Base-by-base conservation (phyloP, 2,113 vertebrate species). In the Terrapene triunguis region DNA sequence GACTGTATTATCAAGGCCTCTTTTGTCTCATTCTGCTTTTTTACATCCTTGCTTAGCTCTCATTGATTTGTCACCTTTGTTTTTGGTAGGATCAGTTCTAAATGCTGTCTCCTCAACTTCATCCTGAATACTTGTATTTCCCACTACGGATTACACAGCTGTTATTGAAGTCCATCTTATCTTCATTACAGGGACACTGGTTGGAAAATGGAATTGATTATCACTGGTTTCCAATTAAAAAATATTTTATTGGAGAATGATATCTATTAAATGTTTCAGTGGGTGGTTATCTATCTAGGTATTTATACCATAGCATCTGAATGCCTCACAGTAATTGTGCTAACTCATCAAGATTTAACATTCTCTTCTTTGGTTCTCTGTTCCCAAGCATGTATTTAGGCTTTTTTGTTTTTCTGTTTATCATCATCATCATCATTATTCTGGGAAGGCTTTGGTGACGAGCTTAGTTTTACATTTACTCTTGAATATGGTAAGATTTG, bases 391-490 rank as follows among this genome's bases (percentile, higher is more conserved):
- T 69, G 27, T 69, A 80, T 50, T 80, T 69, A 87, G 51, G 35
- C 85, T 54, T 54, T 84, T 83, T 91, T 62, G 74, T 76, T 80
- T 83, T 59, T 69, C 81, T 81, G 82, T 78, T 59, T 96, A 83
- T 89, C 80, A 85, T 87, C n/a, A 6, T 85, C 55, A 76, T 88
- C 80, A 79, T 80, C 55, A 92, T 90, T 90, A 91, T 86, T 86
- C 69, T 50, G 87, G 55, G 44, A 76, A 88, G n/a, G 89, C 89
- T 95, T 95, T 89, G 85, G 74, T 69, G 78, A 90, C 89, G 88
- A 94, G 87, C 85, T 85, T 93, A 51, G 83, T 80, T 91, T 92
- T 82, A 76, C 84, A 92, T 12, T 65, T 72, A 92, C 86, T 92
- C 86, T 88, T 92, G 79, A 90, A 81, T 82, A 87, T 2, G 2